Conservation (phyloP, 2,888 invertebrate species). For the Diarsia mendica region DNA sequence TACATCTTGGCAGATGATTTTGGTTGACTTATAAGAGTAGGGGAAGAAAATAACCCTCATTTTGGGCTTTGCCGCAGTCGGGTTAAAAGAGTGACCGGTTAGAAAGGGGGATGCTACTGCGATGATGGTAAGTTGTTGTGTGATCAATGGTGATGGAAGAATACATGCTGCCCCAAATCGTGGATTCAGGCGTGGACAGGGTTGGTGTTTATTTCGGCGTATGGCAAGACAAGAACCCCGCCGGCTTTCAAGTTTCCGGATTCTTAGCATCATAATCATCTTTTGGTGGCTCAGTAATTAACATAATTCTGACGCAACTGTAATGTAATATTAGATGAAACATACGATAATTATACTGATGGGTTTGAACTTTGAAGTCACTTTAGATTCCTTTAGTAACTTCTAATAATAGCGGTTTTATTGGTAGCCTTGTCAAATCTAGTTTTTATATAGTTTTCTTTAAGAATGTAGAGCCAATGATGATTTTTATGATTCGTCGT, state of each 20-base stretch:
- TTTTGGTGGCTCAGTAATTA: constrained; percentile 5
- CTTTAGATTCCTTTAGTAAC: constrained; percentile 12
- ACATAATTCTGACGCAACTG: constrained; percentile 32
- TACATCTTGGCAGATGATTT: background rate
- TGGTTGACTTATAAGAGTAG: background rate
- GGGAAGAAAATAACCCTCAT: background rate
- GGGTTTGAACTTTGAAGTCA: constrained; percentile 37
- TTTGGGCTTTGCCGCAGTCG: too few relatives aligned
- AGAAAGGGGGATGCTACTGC: background rate
- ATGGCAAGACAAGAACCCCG: background rate
- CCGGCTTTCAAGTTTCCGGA: background rate
- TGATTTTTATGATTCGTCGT: constrained; percentile 11
- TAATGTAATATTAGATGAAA: constrained; percentile 1
- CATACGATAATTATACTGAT: constrained; percentile 5
- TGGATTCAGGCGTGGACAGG: too few relatives aligned
- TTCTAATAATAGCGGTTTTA: constrained; percentile 7
- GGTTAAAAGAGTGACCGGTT: background rate
- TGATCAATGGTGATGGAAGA: too few relatives aligned
- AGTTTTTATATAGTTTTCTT: constrained; percentile 17
- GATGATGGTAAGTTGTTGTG: background rate
- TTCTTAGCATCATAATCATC: background rate
- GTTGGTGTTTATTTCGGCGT: background rate
- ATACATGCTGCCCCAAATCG: background rate
- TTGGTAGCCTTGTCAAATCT: constrained; percentile 12
- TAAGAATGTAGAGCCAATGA: constrained; percentile 23